Base-by-base conservation (phyloP, 2,797 vertebrate species). In the Poeciliopsis turneri region DNA sequence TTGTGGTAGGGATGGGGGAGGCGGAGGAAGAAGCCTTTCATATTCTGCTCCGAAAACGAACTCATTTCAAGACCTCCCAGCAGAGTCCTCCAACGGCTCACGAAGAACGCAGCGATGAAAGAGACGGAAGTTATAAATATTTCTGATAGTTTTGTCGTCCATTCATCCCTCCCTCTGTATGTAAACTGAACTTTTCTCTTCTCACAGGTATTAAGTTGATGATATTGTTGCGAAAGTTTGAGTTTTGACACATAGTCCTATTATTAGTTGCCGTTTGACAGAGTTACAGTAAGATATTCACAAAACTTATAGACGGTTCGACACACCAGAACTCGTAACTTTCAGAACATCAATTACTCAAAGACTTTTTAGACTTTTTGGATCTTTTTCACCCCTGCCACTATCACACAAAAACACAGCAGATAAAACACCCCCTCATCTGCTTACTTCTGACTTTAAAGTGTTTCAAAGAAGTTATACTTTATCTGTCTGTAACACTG, bases 141-240 rank as follows among this genome's bases (percentile, higher is more conserved):
- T 96, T 95, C 92, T 94, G 92, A 91, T 95, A 88, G 93, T 94
- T 95, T 92, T 94, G 90, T 93, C 93, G 92, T 92, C 89, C 88
- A 89, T 93, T 94, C 90, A 92, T 94, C 90, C 90, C 77, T 80
- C 83, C 72, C 86, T 88, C 84, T 81, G 76, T 74, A 89, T 92
- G 85, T 79, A 76, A 81, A 89, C 88, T 85, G 89, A 79, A 66
- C 87, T 93, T 84, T 77, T 91, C 91, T 94, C 87, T 85, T 90
- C 87, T 89, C 87, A 39, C 88, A 88, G 89, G 85, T 83, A 85
- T 80, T 77, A 83, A 61, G 81, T 82, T 15, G 2, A 80, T 86
- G 78, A 74, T 46, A 64, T 83, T 82, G 82, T 85, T 89, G 73
- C 33, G 45, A 5, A 36, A 82, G 75, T 74, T 83, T 72, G 41